Base-by-base conservation (phyloP, 2,797 vertebrate species). In the Periparus ater region DNA sequence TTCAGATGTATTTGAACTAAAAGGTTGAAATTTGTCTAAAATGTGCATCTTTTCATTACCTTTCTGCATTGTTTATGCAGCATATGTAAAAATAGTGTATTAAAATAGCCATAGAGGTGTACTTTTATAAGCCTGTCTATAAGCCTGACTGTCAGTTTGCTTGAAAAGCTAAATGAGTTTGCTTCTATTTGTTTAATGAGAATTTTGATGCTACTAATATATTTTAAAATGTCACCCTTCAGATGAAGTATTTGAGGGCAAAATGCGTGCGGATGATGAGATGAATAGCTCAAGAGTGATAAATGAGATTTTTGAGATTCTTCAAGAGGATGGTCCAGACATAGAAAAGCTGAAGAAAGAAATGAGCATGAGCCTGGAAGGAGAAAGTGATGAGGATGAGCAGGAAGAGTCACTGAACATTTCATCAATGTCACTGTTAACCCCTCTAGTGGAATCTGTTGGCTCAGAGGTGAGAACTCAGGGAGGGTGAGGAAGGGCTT, bases 371-470 rank as follows among this genome's bases (percentile, higher is more conserved):
- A 96, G 95, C 90, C 70, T 94, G 11, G 98, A 96, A 38, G 94
- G 92, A 3, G 98, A 98, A 71, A 97, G 96, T 89, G 95, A 87
- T 8, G 97, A 97, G 23, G 98, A 96, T 58, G 96, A 98, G 32
- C 97, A 97, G 81, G 99, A 99, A 93, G 99, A 99, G 83, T 97
- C 98, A 6, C 96, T 99, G 76, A 99, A 99, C 88, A 99, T 99
- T 97, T 99, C 99, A 42, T 99, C 99, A 6, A 99, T 99, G 99
- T 99, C 99, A 55, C 96, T 99, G 47, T 98, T 99, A 67, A 95
- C 98, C 30, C 99, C 99, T 0, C 95, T 99, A 70, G 98, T 97
- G 30, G 99, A 99, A 96, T 99, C 99, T 2, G 99, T 99, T 88
- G 98, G 98, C 96, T 98, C 99, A 75, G 98, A 99, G 97, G 98